Conservation (phyloP, 92 coral and sea anemone species). For the Pocillopora meandrina region DNA sequence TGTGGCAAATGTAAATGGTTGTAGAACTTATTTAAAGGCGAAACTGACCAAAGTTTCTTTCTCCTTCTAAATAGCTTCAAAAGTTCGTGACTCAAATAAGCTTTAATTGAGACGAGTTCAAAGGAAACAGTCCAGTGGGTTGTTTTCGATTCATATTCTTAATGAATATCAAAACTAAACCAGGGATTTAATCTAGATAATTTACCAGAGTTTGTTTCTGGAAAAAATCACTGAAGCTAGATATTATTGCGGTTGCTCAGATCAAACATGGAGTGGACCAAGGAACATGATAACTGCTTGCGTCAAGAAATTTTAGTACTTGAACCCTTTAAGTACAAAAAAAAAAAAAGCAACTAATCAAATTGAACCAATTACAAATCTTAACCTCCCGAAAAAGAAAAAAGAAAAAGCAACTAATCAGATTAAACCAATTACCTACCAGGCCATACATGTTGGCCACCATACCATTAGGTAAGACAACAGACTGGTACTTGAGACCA, state of each 20-base stretch:
- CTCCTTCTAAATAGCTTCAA: constrained; percentile 44
- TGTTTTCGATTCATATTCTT: constrained; percentile 17
- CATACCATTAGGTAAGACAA: too few relatives aligned
- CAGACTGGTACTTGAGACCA: too few relatives aligned
- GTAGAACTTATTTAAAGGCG: constrained; percentile 39
- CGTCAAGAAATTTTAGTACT: constrained; percentile 8
- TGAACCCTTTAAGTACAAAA: constrained; percentile 43
- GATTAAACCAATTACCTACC: too few relatives aligned
- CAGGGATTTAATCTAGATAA: constrained; percentile 7
- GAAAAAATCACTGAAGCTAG: neutral
- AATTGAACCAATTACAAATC: too few relatives aligned
- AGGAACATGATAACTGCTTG: constrained; percentile 20
- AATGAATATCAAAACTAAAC: constrained; percentile 1
- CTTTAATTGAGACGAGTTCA: neutral
- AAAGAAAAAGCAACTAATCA: too few relatives aligned
- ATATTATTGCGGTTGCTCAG: constrained; percentile 19
- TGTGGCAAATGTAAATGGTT: constrained; percentile 33
- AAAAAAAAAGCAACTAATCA: too few relatives aligned
- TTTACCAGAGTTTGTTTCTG: constrained; percentile 28
- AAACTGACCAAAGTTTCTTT: constrained; percentile 24
- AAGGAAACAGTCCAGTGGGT: constrained; percentile 34
- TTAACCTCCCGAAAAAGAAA: too few relatives aligned
- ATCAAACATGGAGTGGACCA: constrained; percentile 42
- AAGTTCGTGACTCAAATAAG: constrained; percentile 31
- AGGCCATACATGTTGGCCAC: too few relatives aligned